phyloP scores from a whole-genome alignment of 2,888 invertebrate genomes.

The Lamellibrachia columna region DNA sequence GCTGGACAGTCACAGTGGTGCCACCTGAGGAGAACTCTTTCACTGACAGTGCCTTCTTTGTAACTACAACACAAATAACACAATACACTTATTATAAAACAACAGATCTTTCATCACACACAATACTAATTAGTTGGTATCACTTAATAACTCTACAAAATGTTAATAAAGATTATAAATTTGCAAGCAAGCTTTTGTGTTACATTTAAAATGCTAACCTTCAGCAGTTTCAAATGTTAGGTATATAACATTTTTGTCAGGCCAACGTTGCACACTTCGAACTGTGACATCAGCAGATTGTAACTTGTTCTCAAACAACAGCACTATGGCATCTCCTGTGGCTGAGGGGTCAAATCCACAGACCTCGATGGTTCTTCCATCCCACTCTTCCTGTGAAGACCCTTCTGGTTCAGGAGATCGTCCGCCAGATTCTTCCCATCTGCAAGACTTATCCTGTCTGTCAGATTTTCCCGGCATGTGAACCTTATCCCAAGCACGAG shows the following conservation, averaged over 20 bases:
- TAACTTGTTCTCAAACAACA: not conserved
- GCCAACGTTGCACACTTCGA: not conserved
- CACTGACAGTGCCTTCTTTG: too few relatives aligned
- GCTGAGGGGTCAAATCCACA: not conserved
- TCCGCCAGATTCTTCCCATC: too few relatives aligned
- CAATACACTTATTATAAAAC: too few relatives aligned
- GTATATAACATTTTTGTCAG: not conserved
- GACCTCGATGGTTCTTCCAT: not conserved
- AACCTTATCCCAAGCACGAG: not conserved
- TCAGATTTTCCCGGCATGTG: not conserved
- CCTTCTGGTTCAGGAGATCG: too few relatives aligned
- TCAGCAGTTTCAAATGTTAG: not conserved
- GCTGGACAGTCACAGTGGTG: too few relatives aligned
- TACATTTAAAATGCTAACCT: not conserved
- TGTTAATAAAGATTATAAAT: not conserved
- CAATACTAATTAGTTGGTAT: too few relatives aligned
- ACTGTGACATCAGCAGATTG: not conserved
- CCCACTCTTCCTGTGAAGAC: not conserved
- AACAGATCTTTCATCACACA: too few relatives aligned
- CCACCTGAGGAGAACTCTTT: too few relatives aligned
- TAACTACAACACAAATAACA: too few relatives aligned
- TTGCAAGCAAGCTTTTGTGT: not conserved
- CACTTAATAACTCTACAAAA: not conserved
- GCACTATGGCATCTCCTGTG: not conserved
- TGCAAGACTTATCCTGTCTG: not conserved